These are phyloP conservation scores for Hycleus cichorii DNA, from an alignment of 1,140 invertebrate genomes.

Conservation along the genomic window DNA sequence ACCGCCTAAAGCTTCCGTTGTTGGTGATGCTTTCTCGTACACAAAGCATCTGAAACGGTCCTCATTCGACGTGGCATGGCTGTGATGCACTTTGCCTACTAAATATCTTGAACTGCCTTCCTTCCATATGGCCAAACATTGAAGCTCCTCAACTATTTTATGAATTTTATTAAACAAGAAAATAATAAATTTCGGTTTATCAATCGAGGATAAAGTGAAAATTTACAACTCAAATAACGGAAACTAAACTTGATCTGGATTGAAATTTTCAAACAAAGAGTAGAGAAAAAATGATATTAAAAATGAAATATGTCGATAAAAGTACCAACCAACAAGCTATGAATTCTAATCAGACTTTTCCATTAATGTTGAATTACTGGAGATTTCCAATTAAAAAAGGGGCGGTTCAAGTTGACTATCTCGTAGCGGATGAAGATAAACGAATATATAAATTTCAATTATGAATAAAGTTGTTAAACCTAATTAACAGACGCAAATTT, in stretches of 20 bases:
- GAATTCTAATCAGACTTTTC: too few relatives aligned
- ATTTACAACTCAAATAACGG: slow-evolving; percentile 3
- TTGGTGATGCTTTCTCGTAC: slow-evolving; percentile 63
- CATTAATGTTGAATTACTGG: too few relatives aligned
- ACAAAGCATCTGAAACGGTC: slow-evolving; percentile 90
- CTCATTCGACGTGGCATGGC: slow-evolving; percentile 80
- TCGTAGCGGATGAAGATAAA: too few relatives aligned
- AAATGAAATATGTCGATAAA: too few relatives aligned
- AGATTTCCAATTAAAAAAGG: too few relatives aligned
- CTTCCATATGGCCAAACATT: slow-evolving; percentile 82
- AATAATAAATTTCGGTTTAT: slow-evolving; percentile 10
- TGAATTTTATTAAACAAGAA: not conserved
- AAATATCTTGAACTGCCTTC: slow-evolving; percentile 80
- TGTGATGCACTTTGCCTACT: slow-evolving; percentile 72
- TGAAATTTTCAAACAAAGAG: slow-evolving; percentile 1
- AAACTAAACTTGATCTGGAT: not conserved
- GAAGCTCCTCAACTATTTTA: slow-evolving; percentile 68
- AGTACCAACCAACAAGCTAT: too few relatives aligned
- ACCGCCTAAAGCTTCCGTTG: slow-evolving; percentile 41
- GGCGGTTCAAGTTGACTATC: too few relatives aligned
- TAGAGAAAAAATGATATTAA: too few relatives aligned
- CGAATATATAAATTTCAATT: too few relatives aligned
- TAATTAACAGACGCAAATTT: too few relatives aligned
- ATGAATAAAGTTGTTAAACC: too few relatives aligned
- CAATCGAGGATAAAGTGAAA: slow-evolving; percentile 8